These are phyloP conservation scores for Chaetura pelagica DNA, from an alignment of 2,113 vertebrate species.

Conservation along the genomic window DNA sequence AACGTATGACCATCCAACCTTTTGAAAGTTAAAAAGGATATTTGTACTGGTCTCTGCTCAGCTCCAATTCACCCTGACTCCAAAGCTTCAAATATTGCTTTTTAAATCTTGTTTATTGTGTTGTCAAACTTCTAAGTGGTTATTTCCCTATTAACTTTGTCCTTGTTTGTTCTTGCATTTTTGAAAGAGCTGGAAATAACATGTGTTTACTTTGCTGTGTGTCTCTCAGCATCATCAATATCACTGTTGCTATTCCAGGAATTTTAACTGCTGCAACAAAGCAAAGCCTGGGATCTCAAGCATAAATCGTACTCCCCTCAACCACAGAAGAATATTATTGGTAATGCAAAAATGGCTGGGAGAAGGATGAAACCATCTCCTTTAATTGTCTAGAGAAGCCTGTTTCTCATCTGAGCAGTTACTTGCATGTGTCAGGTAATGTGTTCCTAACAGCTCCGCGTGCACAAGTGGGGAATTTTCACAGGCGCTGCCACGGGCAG, in stretches of 20 bases:
- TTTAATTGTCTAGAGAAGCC: not conserved
- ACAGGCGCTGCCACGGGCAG: not conserved
- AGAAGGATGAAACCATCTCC: not conserved
- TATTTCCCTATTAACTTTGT: conserved; percentile 71
- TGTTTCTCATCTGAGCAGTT: not conserved
- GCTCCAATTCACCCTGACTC: not conserved
- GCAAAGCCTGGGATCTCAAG: not conserved
- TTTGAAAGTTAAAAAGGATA: not conserved
- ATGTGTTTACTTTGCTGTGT: conserved; percentile 58
- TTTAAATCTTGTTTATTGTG: conserved; percentile 52
- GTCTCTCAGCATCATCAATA: conserved; percentile 59
- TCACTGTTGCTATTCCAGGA: conserved; percentile 61
- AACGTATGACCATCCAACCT: not conserved
- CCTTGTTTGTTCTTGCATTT: conserved; percentile 71
- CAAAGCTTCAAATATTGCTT: conserved; percentile 31
- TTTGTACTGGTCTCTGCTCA: not conserved
- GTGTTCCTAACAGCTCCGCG: not conserved
- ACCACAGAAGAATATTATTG: not conserved
- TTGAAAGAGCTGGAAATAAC: conserved; percentile 68
- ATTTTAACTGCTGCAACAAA: conserved; percentile 59
- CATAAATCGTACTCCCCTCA: not conserved
- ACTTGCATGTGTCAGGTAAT: not conserved
- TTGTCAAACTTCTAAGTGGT: conserved; percentile 59
- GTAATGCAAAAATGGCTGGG: not conserved
- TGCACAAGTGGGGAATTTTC: not conserved